These are phyloP conservation scores for Monochamus alternatus DNA, from an alignment of 2,888 invertebrate genomes.

Conservation along the genomic window DNA sequence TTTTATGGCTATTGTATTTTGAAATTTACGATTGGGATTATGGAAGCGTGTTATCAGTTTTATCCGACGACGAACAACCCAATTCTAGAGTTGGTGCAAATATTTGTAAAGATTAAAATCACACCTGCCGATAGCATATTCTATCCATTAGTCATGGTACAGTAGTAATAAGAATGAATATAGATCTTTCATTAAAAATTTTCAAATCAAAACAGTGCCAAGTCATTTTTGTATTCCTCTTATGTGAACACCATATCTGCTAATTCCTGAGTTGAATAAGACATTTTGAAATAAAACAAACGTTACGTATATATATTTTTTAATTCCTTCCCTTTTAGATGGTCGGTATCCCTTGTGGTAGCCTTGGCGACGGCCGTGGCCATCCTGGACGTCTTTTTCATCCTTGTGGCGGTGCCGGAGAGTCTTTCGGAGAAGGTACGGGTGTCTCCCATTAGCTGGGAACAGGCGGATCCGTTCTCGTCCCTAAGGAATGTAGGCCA, in stretches of 20 bases:
- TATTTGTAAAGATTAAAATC: slow-evolving; percentile 6
- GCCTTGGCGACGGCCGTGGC: slow-evolving; percentile 97
- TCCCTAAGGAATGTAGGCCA: slow-evolving; percentile 93
- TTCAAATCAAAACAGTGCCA: too few relatives aligned
- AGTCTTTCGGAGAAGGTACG: slow-evolving; percentile 92
- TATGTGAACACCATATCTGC: too few relatives aligned
- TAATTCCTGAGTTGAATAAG: too few relatives aligned
- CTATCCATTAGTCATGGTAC: background rate
- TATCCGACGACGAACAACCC: background rate
- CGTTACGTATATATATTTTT: background rate
- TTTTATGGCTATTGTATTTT: background rate
- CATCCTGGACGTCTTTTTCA: slow-evolving; percentile 97
- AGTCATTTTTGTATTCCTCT: too few relatives aligned
- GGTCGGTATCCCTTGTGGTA: slow-evolving; percentile 85
- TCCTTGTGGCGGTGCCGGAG: slow-evolving; percentile 98
- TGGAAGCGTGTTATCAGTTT: background rate
- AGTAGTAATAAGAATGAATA: too few relatives aligned
- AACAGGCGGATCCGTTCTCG: slow-evolving; percentile 98
- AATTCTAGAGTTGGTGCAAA: background rate
- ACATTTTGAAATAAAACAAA: too few relatives aligned
- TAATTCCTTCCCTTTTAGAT: slow-evolving; percentile 65
- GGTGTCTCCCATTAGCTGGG: slow-evolving; percentile 94
- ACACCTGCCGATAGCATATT: background rate
- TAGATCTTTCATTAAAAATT: background rate
- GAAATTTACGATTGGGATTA: background rate